Evolutionary conservation across 53 echinoderm and acorn worm species (phyloP).

Genomic region (Zoroaster sp.): DNA sequence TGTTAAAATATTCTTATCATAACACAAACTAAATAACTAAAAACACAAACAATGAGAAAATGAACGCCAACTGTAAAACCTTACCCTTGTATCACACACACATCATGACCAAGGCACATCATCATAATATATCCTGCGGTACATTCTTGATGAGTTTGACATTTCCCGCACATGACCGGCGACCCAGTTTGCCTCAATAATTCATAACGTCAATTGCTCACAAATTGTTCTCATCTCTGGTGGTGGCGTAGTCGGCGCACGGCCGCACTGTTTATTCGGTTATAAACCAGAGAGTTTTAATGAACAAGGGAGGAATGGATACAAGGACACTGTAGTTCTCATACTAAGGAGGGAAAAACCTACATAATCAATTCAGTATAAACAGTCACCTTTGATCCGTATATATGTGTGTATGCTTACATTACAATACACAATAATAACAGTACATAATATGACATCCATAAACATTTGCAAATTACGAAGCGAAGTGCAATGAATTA

Average conservation of each 20-base stretch:
- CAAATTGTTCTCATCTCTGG: slow-evolving; percentile 21
- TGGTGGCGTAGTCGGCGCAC: background rate
- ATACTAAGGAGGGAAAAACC: too few species aligned
- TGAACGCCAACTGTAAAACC: too few species aligned
- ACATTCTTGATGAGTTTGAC: slow-evolving; percentile 60
- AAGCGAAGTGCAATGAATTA: background rate
- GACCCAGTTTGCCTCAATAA: slow-evolving; percentile 61
- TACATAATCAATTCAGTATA: background rate
- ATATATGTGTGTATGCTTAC: background rate
- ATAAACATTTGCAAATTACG: slow-evolving; percentile 16
- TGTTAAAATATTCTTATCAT: too few species aligned
- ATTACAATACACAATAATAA: background rate
- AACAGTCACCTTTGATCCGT: background rate
- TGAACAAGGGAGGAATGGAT: background rate
- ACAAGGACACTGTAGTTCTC: too few species aligned
- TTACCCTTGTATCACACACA: background rate
- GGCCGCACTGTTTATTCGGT: slow-evolving; percentile 19
- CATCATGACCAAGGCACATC: background rate
- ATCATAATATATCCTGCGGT: slow-evolving; percentile 37
- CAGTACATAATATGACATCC: background rate
- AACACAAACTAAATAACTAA: too few species aligned
- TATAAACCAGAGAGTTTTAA: slow-evolving; percentile 29
- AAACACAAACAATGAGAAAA: too few species aligned
- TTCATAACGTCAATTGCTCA: slow-evolving; percentile 43
- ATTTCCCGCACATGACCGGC: slow-evolving; percentile 46